phyloP scores from a whole-genome alignment of 2,113 vertebrate species.

The Antennarius striatus region DNA sequence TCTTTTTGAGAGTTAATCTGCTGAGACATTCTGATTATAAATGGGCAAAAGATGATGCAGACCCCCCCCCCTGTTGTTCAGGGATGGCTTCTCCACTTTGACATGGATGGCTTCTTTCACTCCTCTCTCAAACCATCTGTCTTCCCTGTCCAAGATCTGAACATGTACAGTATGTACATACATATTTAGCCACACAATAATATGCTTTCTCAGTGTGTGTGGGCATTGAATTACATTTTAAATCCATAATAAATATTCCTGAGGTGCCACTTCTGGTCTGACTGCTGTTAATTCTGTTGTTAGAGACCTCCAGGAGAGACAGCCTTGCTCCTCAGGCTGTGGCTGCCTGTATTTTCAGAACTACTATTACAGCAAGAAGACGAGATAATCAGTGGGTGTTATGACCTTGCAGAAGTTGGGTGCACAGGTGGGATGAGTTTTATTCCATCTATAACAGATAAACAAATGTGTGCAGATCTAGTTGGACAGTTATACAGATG shows the following conservation, averaged over 20 bases:
- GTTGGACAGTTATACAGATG: slow-evolving; percentile 3
- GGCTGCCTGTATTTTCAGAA: slow-evolving; percentile 50
- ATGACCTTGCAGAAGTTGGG: slow-evolving; percentile 35
- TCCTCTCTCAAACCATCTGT: too few relatives aligned
- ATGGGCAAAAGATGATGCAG: too few relatives aligned
- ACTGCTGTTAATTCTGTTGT: slow-evolving; percentile 51
- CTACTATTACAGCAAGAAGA: slow-evolving; percentile 4
- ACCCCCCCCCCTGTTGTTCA: too few relatives aligned
- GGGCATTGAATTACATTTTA: slow-evolving; percentile 36
- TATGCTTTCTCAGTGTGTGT: slow-evolving; percentile 39
- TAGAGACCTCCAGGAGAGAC: slow-evolving; percentile 57
- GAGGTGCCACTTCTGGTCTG: slow-evolving; percentile 29
- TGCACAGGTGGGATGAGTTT: slow-evolving; percentile 21
- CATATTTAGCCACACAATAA: not conserved
- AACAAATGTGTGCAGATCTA: slow-evolving; percentile 17
- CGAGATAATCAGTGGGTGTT: slow-evolving; percentile 38
- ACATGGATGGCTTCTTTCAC: too few relatives aligned
- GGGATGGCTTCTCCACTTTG: too few relatives aligned
- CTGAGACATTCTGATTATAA: too few relatives aligned
- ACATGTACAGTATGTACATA: slow-evolving; percentile 13
- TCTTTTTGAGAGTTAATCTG: too few relatives aligned
- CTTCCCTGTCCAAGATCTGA: not conserved
- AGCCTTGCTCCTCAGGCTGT: slow-evolving; percentile 24
- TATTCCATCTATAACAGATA: slow-evolving; percentile 30
- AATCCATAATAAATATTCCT: slow-evolving; percentile 26